Conservation (phyloP, 1,140 invertebrate species). For the Drosophila sechellia region DNA sequence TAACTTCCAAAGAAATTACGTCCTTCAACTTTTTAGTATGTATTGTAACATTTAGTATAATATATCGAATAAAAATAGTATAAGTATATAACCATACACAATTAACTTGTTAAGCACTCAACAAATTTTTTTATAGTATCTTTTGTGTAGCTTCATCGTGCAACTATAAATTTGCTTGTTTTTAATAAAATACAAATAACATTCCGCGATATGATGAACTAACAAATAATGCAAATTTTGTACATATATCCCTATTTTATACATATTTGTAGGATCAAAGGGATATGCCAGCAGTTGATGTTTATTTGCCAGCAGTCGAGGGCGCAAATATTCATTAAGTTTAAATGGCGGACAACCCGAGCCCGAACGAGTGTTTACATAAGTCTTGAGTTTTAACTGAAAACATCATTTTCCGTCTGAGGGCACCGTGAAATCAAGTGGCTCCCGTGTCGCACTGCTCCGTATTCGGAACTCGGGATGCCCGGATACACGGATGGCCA, state of each 20-base stretch:
- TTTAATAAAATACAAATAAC: too few species aligned
- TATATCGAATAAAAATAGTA: too few species aligned
- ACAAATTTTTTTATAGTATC: too few species aligned
- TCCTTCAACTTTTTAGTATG: too few species aligned
- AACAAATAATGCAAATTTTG: not conserved
- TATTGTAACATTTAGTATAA: too few species aligned
- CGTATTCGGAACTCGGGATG: conserved; percentile 10
- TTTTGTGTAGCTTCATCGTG: too few species aligned
- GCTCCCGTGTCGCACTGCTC: conserved; percentile 20
- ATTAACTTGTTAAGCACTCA: too few species aligned
- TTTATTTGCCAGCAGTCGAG: conserved; percentile 39
- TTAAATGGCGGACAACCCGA: conserved; percentile 43
- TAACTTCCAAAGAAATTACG: too few species aligned
- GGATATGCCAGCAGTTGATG: conserved; percentile 5
- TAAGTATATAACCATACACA: too few species aligned
- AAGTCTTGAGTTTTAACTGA: conserved; percentile 54
- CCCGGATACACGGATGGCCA: not conserved
- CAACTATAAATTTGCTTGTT: too few species aligned
- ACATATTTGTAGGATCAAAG: not conserved
- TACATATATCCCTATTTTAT: not conserved
- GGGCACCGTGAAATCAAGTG: conserved; percentile 42
- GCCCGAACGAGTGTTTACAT: conserved; percentile 45
- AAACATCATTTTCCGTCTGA: conserved; percentile 49
- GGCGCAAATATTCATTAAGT: conserved; percentile 45
- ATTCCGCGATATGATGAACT: too few species aligned